Conservation (phyloP, 1,140 invertebrate genomes). For the Diabrotica undecimpunctata region DNA sequence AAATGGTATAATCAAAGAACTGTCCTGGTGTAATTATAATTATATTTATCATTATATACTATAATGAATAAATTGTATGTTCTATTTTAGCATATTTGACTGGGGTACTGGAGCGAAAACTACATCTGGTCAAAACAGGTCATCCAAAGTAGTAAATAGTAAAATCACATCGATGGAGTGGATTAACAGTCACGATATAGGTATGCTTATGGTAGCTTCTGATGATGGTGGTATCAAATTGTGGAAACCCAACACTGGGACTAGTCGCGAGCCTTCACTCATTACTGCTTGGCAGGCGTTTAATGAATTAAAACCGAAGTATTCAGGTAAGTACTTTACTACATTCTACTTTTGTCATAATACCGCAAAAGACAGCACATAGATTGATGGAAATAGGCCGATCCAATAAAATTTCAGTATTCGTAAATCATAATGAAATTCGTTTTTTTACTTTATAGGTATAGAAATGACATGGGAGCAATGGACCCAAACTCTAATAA, state of each 20-base stretch:
- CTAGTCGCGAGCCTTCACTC: constrained; percentile 57
- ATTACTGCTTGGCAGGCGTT: constrained; percentile 82
- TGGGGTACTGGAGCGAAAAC: constrained; percentile 64
- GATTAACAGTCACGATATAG: constrained; percentile 82
- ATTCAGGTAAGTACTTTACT: constrained; percentile 3
- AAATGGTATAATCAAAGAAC: no score
- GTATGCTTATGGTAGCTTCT: constrained; percentile 67
- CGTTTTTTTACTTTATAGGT: constrained; percentile 2
- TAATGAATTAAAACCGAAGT: constrained; percentile 56
- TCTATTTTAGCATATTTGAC: constrained; percentile 61
- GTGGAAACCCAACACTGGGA: constrained; percentile 54
- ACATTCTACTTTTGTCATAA: no score
- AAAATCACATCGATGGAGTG: constrained; percentile 80
- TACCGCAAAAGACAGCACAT: no score
- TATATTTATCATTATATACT: no score
- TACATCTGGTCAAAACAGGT: constrained; percentile 53
- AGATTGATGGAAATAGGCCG: no score
- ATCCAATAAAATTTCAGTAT: no score
- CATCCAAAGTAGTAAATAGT: constrained; percentile 45
- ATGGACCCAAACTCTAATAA: constrained; percentile 64
- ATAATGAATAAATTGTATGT: no score
- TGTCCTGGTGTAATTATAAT: no score
- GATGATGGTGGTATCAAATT: constrained; percentile 77
- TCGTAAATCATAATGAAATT: no score
- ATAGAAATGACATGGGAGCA: constrained; percentile 77